Percentiles rank a stretch among this genome's conserved stretches.
phyloP scores from a whole-genome alignment of 1,140 invertebrate species.

The Leptestheria dahalacensis region DNA sequence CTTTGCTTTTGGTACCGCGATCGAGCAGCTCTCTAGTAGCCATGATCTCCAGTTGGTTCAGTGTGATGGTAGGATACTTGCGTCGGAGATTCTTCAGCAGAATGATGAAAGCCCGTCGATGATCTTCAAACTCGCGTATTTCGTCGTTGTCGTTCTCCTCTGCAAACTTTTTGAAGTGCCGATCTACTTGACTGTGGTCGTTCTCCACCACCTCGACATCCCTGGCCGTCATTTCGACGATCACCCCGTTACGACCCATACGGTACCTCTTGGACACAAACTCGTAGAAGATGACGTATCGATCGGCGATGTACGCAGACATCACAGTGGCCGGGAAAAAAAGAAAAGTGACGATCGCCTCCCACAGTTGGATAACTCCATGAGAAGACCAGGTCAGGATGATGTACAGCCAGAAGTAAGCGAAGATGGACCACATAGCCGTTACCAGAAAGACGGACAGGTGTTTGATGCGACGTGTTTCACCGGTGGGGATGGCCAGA shows the following conservation, averaged over 20 bases:
- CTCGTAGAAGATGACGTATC: conserved; percentile 57
- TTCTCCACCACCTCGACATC: conserved; percentile 51
- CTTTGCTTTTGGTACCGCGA: conserved; percentile 83
- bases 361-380: conserved; percentile 31
- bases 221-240: conserved; percentile 62
- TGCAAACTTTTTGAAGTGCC: conserved; percentile 38
- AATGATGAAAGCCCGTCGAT: conserved; percentile 78
- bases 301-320: conserved; percentile 35
- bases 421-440: conserved; percentile 32
- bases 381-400: conserved; percentile 27
- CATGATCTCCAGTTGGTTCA: conserved; percentile 81
- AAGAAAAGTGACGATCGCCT: conserved; percentile 35
- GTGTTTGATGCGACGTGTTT: conserved; percentile 15
- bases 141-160: conserved; percentile 51
- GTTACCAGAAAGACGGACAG: conserved; percentile 27
- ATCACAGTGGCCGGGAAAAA: conserved; percentile 38
- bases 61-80: conserved; percentile 66
- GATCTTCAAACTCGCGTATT: conserved; percentile 76
- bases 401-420: conserved; percentile 34
- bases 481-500: conserved; percentile 22
- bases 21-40: conserved; percentile 87
- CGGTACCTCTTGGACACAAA: conserved; percentile 80
- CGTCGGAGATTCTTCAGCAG: conserved; percentile 75
- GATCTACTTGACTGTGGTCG: conserved; percentile 22
- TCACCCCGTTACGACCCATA: conserved; percentile 77